Conservation (phyloP, 2,113 vertebrate species). For the Picathartes gymnocephalus region DNA sequence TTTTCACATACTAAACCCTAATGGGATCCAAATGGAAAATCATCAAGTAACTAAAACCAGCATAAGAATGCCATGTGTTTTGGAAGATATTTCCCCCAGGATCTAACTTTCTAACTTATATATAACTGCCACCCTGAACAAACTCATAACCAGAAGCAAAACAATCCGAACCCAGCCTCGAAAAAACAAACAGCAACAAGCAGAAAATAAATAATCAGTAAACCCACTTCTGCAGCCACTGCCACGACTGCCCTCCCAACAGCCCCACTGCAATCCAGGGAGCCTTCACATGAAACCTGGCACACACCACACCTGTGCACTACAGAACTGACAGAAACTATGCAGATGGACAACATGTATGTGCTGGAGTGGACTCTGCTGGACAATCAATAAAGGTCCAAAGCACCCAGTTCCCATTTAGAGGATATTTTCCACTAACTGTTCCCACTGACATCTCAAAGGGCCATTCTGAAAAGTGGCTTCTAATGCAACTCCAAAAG, state of each 20-base stretch:
- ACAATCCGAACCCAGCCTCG: fast-evolving
- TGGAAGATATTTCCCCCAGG: background rate
- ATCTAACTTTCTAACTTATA: background rate
- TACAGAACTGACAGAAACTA: background rate
- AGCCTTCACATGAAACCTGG: background rate
- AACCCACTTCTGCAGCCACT: background rate
- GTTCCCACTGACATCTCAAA: background rate
- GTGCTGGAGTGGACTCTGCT: background rate
- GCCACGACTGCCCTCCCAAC: background rate
- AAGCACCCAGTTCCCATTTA: background rate
- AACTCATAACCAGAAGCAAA: background rate
- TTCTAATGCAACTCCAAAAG: background rate
- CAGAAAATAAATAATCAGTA: background rate
- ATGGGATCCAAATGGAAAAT: conserved; percentile 16
- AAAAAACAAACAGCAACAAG: background rate
- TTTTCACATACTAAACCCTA: background rate
- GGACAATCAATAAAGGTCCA: background rate
- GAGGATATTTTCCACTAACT: background rate
- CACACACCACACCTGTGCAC: background rate
- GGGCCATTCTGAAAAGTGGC: background rate
- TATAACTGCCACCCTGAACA: background rate
- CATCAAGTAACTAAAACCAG: background rate
- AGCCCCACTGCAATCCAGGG: background rate
- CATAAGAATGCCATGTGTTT: background rate
- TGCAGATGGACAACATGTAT: background rate